These are phyloP conservation scores for Eidolon dupreanum DNA, from an alignment of 2,797 vertebrate genomes.

Conservation along the genomic window DNA sequence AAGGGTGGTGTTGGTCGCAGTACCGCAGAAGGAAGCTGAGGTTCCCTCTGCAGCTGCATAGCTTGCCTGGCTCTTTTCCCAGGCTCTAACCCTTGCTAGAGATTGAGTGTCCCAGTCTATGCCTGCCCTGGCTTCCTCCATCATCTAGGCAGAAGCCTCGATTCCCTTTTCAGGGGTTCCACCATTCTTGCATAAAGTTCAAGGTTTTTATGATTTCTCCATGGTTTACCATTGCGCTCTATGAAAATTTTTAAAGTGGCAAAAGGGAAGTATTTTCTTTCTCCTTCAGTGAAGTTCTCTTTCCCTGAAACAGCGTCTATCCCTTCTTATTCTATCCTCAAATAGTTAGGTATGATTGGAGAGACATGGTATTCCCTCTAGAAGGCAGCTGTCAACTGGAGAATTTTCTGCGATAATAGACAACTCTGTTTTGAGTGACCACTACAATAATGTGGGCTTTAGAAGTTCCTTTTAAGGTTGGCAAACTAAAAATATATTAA, in stretches of 20 bases:
- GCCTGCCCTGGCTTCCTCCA: neutral
- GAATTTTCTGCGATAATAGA: neutral
- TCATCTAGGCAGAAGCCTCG: neutral
- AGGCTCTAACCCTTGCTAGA: neutral
- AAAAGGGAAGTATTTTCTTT: constrained; percentile 29
- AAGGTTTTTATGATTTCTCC: neutral
- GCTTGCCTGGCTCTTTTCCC: neutral
- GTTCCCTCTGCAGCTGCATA: neutral
- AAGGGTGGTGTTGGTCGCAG: neutral
- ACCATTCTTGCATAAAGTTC: neutral
- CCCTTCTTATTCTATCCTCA: neutral
- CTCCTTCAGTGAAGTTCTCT: neutral
- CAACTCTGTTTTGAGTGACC: neutral
- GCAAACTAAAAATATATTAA: constrained; percentile 4
- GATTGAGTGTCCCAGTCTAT: neutral
- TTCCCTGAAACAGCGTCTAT: constrained; percentile 17
- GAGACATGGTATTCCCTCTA: neutral
- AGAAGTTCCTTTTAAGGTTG: constrained; percentile 30
- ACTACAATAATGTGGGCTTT: neutral
- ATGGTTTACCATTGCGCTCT: neutral
- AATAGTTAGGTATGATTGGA: neutral
- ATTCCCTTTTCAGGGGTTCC: neutral
- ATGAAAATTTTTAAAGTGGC: neutral
- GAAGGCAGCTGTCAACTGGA: neutral
- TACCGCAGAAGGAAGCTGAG: neutral